Evolutionary conservation across 2,113 vertebrate genomes (phyloP), one percentile per base, ranked within the genome.

Genomic region (Saguinus midas): DNA sequence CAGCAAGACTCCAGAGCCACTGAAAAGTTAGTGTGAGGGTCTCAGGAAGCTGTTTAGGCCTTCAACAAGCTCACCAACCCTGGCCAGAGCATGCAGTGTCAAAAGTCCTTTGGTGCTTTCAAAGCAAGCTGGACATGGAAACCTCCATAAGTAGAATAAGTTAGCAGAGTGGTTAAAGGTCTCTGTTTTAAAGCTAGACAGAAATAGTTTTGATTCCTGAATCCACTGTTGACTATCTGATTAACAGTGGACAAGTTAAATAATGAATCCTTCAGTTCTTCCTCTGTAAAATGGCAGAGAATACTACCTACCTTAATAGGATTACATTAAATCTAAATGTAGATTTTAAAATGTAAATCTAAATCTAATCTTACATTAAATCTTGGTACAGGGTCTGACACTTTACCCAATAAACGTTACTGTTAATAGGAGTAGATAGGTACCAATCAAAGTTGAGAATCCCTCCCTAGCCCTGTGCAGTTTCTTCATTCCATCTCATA

Each of bases 241-340:
- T 43, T 82, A 29, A 61, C 40, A 64, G 32, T 85, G 29, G 25
- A 52, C 17, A 66, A 85, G 13, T 64, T 78, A 87, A 87, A 37
- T 80, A 93, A 91, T 12, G 61, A 83, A 92, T 61, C 10, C 70
- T 88, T 95, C 43, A 32, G 32, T 92, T 68, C 40, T 82, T 91
- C 32, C 32, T 90, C 40, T 50, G 14, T 72, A 55, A 93, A 91
- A 84, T 52, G 17, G 84, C 12, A 84, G 9, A 48, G 64, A 43
- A n/a, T 64, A 27, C n/a, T 37, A 35, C 17, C 45, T 84, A 57
- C 45, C 40, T 96, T 91, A 52, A 66, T 10, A 37, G 27, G 25
- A 82, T 88, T 64, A 68, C n/a, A 78, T 73, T 72, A 91, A 94
- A 94, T 76, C 80, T 75, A 55, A 37, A 27, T 18, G 87, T 61